Evolutionary conservation across 2,797 vertebrate species (phyloP).

Genomic region (Gallinago solitaria): DNA sequence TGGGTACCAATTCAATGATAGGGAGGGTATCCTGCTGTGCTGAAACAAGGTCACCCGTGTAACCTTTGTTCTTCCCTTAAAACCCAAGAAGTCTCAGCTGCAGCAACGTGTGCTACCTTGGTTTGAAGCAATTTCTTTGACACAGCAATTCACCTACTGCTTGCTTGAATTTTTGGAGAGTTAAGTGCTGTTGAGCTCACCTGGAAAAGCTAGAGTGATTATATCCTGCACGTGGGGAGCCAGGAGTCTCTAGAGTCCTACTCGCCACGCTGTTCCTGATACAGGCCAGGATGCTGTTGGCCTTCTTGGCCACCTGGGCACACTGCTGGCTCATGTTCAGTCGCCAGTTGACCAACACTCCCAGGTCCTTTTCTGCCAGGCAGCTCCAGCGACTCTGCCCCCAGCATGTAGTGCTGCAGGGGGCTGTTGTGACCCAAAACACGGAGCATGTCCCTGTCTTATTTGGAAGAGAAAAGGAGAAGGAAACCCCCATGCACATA

Average conservation of each 20-base stretch:
- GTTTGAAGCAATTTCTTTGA: background rate
- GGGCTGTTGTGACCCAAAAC: no score
- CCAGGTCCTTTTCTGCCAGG: no score
- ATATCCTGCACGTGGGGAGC: background rate
- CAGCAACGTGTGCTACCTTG: background rate
- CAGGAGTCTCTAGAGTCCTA: background rate
- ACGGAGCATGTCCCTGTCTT: rapidly evolving
- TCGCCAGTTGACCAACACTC: no score
- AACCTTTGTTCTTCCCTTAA: background rate
- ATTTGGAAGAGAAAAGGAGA: background rate
- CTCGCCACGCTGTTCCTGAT: no score
- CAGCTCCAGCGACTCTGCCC: no score
- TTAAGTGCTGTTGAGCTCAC: background rate
- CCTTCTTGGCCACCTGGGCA: no score
- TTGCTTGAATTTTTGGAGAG: background rate
- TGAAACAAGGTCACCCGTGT: background rate
- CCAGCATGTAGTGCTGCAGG: no score
- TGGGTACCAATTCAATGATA: background rate
- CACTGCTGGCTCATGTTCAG: no score
- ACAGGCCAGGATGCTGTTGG: no score
- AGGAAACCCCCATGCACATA: background rate
- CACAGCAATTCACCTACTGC: background rate
- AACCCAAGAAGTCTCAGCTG: background rate
- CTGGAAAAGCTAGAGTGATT: background rate
- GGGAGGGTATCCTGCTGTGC: background rate